These are phyloP conservation scores for Mungos mungo DNA, from an alignment of 2,113 vertebrate genomes.

Conservation along the genomic window DNA sequence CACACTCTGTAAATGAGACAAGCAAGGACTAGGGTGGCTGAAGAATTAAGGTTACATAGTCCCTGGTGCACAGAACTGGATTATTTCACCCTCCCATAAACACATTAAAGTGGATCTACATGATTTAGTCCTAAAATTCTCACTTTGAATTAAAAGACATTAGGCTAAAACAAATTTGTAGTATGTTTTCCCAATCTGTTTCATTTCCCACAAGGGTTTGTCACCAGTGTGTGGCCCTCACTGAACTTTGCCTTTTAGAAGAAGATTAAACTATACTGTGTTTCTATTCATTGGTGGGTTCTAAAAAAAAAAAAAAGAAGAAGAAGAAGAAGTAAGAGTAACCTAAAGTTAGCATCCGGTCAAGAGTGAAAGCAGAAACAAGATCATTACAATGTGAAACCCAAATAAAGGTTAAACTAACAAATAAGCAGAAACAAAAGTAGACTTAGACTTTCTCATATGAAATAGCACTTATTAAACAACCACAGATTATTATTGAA, in stretches of 20 bases:
- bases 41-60: background rate
- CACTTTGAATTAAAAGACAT: slow-evolving; percentile 1
- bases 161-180: background rate
- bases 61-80: background rate
- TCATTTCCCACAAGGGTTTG: background rate
- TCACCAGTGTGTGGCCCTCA: background rate
- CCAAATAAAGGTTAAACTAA: background rate
- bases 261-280: background rate
- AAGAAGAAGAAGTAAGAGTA: background rate
- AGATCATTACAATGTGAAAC: background rate
- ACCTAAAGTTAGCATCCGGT: background rate
- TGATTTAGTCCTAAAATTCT: background rate
- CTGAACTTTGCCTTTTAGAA: background rate
- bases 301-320: background rate
- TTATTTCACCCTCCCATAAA: slow-evolving; percentile 29
- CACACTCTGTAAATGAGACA: slow-evolving; percentile 19
- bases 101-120: background rate
- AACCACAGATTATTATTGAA: background rate
- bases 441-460: background rate
- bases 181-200: background rate
- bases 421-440: background rate
- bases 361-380: background rate
- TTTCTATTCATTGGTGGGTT: background rate
- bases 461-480: background rate
- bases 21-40: background rate